Percentiles rank a stretch among this genome's conserved stretches.
Conservation (phyloP, 92 coral and sea anemone species). For the Micromussa lordhowensis region DNA sequence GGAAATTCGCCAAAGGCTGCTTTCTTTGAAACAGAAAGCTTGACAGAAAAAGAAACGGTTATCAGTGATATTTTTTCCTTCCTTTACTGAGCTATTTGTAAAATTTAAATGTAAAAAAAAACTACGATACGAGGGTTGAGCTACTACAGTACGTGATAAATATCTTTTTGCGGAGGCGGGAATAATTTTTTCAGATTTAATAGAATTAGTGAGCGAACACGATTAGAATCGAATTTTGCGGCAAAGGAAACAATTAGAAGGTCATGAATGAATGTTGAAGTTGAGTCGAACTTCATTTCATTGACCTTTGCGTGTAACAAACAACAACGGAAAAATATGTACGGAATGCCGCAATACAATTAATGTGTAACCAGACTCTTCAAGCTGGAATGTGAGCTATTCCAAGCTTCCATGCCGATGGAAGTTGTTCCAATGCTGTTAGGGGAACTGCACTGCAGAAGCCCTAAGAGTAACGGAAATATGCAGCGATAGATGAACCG, state of each 20-base stretch:
- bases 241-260: constrained; percentile 6
- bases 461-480: neutral
- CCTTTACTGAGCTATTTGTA: neutral
- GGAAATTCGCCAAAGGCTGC: neutral
- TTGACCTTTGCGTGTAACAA: constrained; percentile 45
- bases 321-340: constrained; percentile 27
- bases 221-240: neutral
- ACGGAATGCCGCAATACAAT: constrained; percentile 46
- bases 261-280: constrained; percentile 15
- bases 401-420: neutral
- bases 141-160: neutral
- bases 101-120: neutral
- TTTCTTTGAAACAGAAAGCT: neutral
- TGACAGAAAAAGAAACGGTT: neutral
- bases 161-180: neutral
- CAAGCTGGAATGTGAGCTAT: constrained; percentile 23
- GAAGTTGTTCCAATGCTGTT: neutral
- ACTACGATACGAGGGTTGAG: neutral
- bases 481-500: neutral
- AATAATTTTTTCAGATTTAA: constrained; percentile 6
- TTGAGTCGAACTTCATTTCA: constrained; percentile 38
- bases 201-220: constrained; percentile 35
- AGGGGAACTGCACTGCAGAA: neutral
- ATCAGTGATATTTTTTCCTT: neutral
- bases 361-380: constrained; percentile 46